Base-by-base conservation (phyloP, 2,113 vertebrate genomes). In the Microcebus griseorufus region DNA sequence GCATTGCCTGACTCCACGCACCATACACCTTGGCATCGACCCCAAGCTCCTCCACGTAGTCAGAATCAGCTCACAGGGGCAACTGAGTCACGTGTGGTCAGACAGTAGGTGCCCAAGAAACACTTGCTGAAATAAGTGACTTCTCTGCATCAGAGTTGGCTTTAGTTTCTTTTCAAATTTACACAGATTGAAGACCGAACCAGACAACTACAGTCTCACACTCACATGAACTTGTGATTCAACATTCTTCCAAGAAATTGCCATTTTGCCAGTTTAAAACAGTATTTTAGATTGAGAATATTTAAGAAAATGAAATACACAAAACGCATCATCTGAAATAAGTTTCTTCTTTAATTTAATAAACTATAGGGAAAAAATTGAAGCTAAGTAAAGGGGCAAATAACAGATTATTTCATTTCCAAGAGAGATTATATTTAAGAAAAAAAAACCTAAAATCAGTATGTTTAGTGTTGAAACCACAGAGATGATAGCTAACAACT, bases 401-500 rank as follows among this genome's bases (percentile, higher is more conserved):
- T 78, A 90, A 69, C 42, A 84, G 53, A 78, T 93, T 80, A 92
- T 94, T 90, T 94, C 25, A 95, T 37, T 81, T 82, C 22, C 9
- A 69, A 37, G 25, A 93, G 51, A 89, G 48, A 81, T 48, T 72
- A 60, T 80, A 6, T 75, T 83, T 18, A 95, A 90, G 55, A 89
- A 55, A 55, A 96, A 94, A 34, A 27, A 62, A 2, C 53, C 70
- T 75, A 55, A 84, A 73, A 69, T 90, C 62, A 87, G 48, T 53
- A 62, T 86, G 87, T 94, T 76, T 88, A 69, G 95, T 29, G 18
- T 86, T 70, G 80, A 90, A 96, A 90, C 60, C 80, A 92, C 88
- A 67, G 32, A 73, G 51, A 78, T 4, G 9, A 58, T 79, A 69
- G 13, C n/a, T 55, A 94, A 90, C 75, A 95, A 37, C n/a, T 69